Evolutionary conservation across 2,797 vertebrate species (phyloP).

Genomic region (Odontamblyopus rebecca): DNA sequence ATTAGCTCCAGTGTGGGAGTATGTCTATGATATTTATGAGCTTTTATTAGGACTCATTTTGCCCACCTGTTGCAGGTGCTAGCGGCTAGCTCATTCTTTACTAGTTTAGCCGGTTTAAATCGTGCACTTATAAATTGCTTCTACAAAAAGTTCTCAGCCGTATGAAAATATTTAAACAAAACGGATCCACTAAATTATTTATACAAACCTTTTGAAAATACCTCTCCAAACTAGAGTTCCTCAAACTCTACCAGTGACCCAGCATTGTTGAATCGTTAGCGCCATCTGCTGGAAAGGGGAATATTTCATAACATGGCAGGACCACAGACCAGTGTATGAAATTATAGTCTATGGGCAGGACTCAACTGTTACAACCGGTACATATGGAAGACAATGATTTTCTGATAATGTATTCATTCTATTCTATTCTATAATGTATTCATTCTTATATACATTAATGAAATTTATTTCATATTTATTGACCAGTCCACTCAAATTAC

Average conservation of each 20-base stretch:
- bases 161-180: background rate
- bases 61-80: constrained; percentile 5
- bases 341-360: no score
- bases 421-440: no score
- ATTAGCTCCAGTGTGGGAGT: no score
- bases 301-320: background rate
- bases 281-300: background rate
- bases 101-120: background rate
- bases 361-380: no score
- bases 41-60: background rate
- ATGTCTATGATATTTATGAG: no score
- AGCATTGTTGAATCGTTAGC: background rate
- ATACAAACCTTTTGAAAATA: background rate
- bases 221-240: background rate
- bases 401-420: no score
- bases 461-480: no score
- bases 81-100: background rate
- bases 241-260: background rate
- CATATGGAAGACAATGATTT: no score
- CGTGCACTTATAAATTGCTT: background rate
- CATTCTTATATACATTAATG: no score
- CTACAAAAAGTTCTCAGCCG: background rate
- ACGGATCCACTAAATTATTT: background rate
- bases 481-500: no score
- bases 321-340: no score